Base-by-base conservation (phyloP, 2,888 invertebrate genomes). In the Heliconius ismenius region DNA sequence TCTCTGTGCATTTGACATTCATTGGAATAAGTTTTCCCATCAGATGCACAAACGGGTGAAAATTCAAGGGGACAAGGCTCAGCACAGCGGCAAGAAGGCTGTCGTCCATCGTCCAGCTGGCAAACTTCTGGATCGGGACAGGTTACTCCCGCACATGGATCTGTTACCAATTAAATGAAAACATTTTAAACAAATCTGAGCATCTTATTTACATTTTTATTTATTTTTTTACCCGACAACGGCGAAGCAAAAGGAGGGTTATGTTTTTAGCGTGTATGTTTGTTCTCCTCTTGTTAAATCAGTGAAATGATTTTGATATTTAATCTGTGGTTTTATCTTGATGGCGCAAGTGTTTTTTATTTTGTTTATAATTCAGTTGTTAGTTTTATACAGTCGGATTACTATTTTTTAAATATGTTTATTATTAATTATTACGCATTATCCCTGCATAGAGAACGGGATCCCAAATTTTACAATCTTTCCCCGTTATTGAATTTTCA, bases 41-140 rank as follows among this genome's bases (percentile, higher is more conserved):
- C 97, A 69, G 96, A 97, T 15, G 97, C 97, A 84, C 97, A 97
- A 70, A 97, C 95, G 0, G 97, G 97, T 13, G 96, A 95, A 88
- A 97, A 97, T 87, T 97, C 97, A 74, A 98, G 95, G 7, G 97
- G 96, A 83, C 97, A 97, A 68, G 96, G 95, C 85, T 97, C 97
- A 72, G 97, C 97, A 88, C 98, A 98, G 76, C 96, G 95, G 87
- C 98, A 98, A 76, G 95, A 95, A 0, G 98, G 97, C 81, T 96
- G 95, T 49, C 98, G 95, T 67, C 96, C 95, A 73, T 95, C 95
- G 91, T 97, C 97, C 86, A 98, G 92, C 88, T 97, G 97, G 90
- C 98, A 98, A 84, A 97, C 95, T 92, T 98, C 97, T 43, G 97
- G 97, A 82, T 96, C 96, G 15, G 96, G 95, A 90, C 98, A 98